Base-by-base conservation (phyloP, 35 echinoderm and acorn worm genomes). In the Acanthaster planci region DNA sequence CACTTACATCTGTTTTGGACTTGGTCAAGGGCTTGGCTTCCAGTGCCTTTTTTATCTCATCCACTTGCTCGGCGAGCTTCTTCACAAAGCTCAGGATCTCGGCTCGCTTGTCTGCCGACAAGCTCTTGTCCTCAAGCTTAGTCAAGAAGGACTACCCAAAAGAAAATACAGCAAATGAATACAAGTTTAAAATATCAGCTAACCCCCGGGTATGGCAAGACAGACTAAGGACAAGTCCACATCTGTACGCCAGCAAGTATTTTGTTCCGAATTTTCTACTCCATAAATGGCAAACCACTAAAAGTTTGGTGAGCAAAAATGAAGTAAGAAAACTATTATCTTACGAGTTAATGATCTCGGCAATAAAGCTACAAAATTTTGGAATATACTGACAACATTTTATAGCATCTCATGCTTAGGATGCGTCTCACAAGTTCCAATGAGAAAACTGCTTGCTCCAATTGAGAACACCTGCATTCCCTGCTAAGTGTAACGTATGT, bases 31-130 rank as follows among this genome's bases (percentile, higher is more conserved):
- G 72, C 44, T 87, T 95, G 18, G 52, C 67, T 35, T 67, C 58
- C 60, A 90, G 84, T 52, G 93, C 95, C 23, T 90, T 79, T 51
- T 97, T 93, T 27, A 84, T 85, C 44, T 93, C 90, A 52, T 93
- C 91, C 18, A 97, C 91, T 37, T 84, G 84, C 54, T 80, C 85
- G 36, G 87, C 78, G 15, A 97, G 52, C 15, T 84, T 84, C 77
- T 97, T 97, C 37, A 97, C 88, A 1, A 91, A 90, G 30, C 86
- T 82, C 75, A 97, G 78, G 84, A 97, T 97, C 10, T 52, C 85
- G 7, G 92, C 58, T 40, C 84, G 93, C 4, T 54, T 44, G 60
- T 87, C 88, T 16, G 95, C 37, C 10, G 78, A 85, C 42, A 93
- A 35, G 77, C 60, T 78, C 76, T 97, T 97, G 19, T 79, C 44